Percentiles rank a stretch among this genome's conserved stretches.
Conservation (phyloP, 2,888 invertebrate species). For the Oscheius myriophilus region DNA sequence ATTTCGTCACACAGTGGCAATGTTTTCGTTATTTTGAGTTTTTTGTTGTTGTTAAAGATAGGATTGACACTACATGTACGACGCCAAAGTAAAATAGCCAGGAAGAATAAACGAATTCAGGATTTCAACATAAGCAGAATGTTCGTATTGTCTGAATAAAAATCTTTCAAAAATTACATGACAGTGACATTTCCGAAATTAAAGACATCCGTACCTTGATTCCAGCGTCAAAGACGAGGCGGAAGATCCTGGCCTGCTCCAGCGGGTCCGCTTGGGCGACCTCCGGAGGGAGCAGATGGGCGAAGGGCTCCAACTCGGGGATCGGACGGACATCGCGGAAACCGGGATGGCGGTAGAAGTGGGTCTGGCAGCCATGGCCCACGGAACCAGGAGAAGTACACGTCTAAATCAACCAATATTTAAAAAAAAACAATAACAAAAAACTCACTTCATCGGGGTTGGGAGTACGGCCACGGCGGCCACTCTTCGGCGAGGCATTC, state of each 20-base stretch:
- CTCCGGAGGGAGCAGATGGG: slow-evolving; percentile 23
- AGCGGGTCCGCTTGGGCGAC: slow-evolving; percentile 4
- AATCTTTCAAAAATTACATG: too few relatives aligned
- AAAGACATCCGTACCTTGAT: slow-evolving; percentile 8
- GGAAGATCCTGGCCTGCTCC: slow-evolving; percentile 17
- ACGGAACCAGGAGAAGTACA: neutral
- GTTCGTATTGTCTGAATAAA: too few relatives aligned
- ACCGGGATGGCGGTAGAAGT: slow-evolving; percentile 10
- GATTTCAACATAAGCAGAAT: too few relatives aligned
- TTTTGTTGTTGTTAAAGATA: too few relatives aligned
- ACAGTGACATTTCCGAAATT: too few relatives aligned
- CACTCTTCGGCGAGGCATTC: neutral
- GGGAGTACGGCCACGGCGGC: neutral
- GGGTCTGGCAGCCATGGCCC: too few relatives aligned
- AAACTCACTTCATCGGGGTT: neutral
- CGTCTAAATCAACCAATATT: neutral
- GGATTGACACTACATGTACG: too few relatives aligned
- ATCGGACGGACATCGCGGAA: slow-evolving; percentile 13
- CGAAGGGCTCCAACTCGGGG: slow-evolving; percentile 20
- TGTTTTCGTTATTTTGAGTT: too few relatives aligned
- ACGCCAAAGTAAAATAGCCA: too few relatives aligned
- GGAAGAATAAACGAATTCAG: too few relatives aligned
- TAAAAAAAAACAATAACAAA: neutral
- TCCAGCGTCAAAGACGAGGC: slow-evolving; percentile 22
- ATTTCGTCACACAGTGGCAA: too few relatives aligned